A percentile compares a stretch with the other conserved stretches of the same genome.
These are phyloP conservation scores for sheep (Ovis aries) DNA, from an alignment of 2,113 vertebrate species.

Conservation along the genomic window ARS-UI_Ramb_v3.0 NC_056072.1:37482001-37482500, in stretches of 20 bases:
- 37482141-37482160: not conserved
- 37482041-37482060: not conserved
- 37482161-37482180: not conserved
- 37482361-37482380: not conserved
- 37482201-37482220: not conserved
- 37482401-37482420: not conserved
- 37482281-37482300: not conserved
- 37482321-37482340: not conserved
- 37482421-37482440: not conserved
- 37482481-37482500: not conserved
- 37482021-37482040: not conserved
- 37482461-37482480: not conserved
- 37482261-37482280: not conserved
- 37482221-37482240: not conserved
- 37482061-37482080: not conserved
- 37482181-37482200: not conserved
- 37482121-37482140: not conserved
- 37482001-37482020: not conserved
- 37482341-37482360: not conserved
- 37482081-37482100: not conserved
- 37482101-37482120: not conserved
- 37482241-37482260: not conserved
- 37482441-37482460: not conserved
- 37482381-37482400: too few relatives aligned
- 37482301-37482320: rapidly evolving